phyloP scores from a whole-genome alignment of 1,140 invertebrate genomes.

The Rhynchophorus ferrugineus region DNA sequence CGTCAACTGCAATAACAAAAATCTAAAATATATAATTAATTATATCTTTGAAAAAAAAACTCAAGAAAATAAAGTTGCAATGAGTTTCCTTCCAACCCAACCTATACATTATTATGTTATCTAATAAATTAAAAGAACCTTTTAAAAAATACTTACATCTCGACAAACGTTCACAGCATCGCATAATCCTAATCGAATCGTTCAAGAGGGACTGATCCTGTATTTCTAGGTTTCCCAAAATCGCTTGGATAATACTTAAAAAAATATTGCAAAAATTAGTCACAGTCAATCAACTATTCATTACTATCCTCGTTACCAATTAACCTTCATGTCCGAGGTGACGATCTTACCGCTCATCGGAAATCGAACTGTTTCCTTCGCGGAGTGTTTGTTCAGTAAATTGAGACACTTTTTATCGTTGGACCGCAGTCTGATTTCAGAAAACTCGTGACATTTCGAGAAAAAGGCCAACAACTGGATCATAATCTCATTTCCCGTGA shows the following conservation, averaged over 20 bases:
- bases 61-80: too few species aligned
- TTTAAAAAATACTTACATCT: conserved; percentile 53
- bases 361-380: conserved; percentile 47
- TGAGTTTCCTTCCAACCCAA: too few species aligned
- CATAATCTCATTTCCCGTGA: conserved; percentile 41
- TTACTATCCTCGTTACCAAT: conserved; percentile 43
- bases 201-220: conserved; percentile 58
- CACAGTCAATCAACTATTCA: conserved; percentile 8
- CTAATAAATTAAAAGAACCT: too few species aligned
- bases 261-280: conserved; percentile 27
- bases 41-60: too few species aligned
- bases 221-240: conserved; percentile 61
- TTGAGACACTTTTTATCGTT: conserved; percentile 54
- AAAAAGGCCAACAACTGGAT: conserved; percentile 42
- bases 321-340: conserved; percentile 54
- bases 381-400: conserved; percentile 49
- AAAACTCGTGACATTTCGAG: conserved; percentile 49
- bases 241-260: conserved; percentile 62
- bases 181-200: conserved; percentile 62
- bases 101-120: too few species aligned
- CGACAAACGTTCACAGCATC: conserved; percentile 55
- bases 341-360: conserved; percentile 51
- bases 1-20: too few species aligned
- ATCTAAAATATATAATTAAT: too few species aligned
- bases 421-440: conserved; percentile 48